Evolutionary conservation across 2,113 vertebrate species (phyloP).

Genomic region (Sorex araneus): DNA sequence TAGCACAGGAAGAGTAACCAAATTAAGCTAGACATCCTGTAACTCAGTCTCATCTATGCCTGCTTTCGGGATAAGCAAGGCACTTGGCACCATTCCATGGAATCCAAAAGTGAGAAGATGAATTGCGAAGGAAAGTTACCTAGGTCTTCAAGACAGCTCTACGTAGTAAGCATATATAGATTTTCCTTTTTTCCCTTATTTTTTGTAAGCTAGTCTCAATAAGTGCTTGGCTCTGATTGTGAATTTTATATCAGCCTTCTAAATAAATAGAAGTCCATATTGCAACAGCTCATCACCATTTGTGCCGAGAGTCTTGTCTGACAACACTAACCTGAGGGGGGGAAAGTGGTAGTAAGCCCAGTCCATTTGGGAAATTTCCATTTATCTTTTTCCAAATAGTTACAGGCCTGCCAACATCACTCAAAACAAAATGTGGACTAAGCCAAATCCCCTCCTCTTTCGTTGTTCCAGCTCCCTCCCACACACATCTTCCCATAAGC

Average conservation of each 20-base stretch:
- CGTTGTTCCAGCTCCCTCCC: rapidly evolving
- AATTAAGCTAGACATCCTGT: conserved; percentile 35
- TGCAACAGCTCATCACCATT: not conserved
- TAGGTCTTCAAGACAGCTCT: not conserved
- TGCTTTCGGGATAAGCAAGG: not conserved
- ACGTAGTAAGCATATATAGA: not conserved
- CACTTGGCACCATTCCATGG: conserved; percentile 34
- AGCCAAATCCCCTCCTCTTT: not conserved
- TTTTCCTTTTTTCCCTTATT: not conserved
- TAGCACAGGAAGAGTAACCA: conserved; percentile 20
- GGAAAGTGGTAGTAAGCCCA: not conserved
- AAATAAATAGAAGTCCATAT: not conserved
- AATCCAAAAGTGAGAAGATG: not conserved
- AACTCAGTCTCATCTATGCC: not conserved
- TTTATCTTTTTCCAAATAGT: not conserved
- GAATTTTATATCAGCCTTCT: conserved; percentile 23
- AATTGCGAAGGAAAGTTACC: not conserved
- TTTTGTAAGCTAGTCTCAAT: not conserved
- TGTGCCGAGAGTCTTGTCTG: conserved; percentile 36
- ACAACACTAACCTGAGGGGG: not conserved
- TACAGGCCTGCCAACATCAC: not conserved
- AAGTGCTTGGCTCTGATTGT: not conserved
- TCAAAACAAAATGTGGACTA: not conserved
- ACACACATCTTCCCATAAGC: not conserved
- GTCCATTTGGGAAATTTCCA: not conserved